These are phyloP conservation scores for Paedocypris sp. DNA, from an alignment of 2,113 vertebrate genomes.

Conservation along the genomic window DNA sequence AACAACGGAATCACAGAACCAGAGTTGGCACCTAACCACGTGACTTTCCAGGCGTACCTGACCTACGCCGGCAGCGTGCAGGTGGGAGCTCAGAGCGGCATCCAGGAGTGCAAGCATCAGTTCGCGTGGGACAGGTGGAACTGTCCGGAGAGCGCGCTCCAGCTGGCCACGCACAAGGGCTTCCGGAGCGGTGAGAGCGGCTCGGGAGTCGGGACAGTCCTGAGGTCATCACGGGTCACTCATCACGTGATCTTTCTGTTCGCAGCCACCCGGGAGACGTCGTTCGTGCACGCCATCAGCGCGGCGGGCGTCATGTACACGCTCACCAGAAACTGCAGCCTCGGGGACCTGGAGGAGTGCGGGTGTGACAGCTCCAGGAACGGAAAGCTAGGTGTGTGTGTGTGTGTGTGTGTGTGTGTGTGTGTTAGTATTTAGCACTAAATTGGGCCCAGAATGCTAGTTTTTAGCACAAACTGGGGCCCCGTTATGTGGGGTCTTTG, in stretches of 20 bases:
- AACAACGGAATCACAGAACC: too few species aligned
- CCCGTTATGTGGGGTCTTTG: too few species aligned
- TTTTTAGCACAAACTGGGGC: too few species aligned
- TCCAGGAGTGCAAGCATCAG: conserved; percentile 90
- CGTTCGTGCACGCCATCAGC: conserved; percentile 90
- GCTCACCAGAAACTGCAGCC: conserved; percentile 90
- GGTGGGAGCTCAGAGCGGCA: conserved; percentile 74
- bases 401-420: too few species aligned
- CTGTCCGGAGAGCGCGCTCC: conserved; percentile 82
- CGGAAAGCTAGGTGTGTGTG: conserved; percentile 67
- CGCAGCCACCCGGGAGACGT: conserved; percentile 85
- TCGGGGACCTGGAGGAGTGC: conserved; percentile 89
- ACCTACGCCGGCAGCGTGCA: conserved; percentile 81
- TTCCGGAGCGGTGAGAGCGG: conserved; percentile 69
- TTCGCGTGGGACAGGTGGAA: conserved; percentile 96
- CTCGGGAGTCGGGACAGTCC: background rate
- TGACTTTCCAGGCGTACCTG: conserved; percentile 75
- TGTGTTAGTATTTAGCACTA: too few species aligned
- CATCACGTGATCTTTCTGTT: too few species aligned
- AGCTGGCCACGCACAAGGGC: conserved; percentile 74
- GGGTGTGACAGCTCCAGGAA: conserved; percentile 85
- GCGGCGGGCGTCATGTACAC: conserved; percentile 89
- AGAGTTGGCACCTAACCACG: too few species aligned
- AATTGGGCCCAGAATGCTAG: too few species aligned
- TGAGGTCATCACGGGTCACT: too few species aligned